These are phyloP conservation scores for Zelostemma sp. DNA, from an alignment of 1,140 invertebrate species.

Conservation along the genomic window DNA sequence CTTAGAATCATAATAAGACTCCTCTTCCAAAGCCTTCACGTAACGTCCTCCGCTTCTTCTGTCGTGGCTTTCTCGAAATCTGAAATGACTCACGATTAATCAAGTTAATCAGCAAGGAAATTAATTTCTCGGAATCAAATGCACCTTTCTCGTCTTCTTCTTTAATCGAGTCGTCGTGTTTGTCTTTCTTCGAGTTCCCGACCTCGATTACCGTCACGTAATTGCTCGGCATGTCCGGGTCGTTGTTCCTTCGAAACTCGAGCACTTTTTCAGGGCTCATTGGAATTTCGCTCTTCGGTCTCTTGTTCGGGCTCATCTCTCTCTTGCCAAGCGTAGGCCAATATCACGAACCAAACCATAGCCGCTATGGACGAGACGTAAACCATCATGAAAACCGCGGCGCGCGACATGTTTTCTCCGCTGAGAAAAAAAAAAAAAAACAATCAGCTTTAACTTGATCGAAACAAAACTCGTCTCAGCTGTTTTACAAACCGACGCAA, in stretches of 20 bases:
- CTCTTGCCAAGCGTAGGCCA: conserved; percentile 96
- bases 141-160: conserved; percentile 66
- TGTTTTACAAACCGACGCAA: too few relatives aligned
- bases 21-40: conserved; percentile 74
- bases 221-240: conserved; percentile 75
- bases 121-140: too few relatives aligned
- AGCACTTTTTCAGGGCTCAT: conserved; percentile 65
- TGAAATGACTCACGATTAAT: conserved; percentile 26
- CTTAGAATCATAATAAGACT: conserved; percentile 87
- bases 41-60: conserved; percentile 65
- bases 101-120: too few relatives aligned
- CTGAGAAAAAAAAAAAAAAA: conserved; percentile 57
- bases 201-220: conserved; percentile 92
- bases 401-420: conserved; percentile 90
- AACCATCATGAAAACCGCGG: conserved; percentile 92
- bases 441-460: too few relatives aligned
- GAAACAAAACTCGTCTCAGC: too few relatives aligned
- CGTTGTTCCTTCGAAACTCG: conserved; percentile 65
- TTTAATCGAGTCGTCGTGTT: conserved; percentile 59
- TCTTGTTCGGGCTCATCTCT: conserved; percentile 58
- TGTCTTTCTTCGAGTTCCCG: conserved; percentile 67
- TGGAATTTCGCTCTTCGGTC: conserved; percentile 67
- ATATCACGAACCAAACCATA: conserved; percentile 96
- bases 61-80: conserved; percentile 61
- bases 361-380: conserved; percentile 97